A percentile compares a stretch with the other conserved stretches of the same genome.
These are phyloP conservation scores for Thera britannica DNA, from an alignment of 2,888 invertebrate species.

Conservation along the genomic window DNA sequence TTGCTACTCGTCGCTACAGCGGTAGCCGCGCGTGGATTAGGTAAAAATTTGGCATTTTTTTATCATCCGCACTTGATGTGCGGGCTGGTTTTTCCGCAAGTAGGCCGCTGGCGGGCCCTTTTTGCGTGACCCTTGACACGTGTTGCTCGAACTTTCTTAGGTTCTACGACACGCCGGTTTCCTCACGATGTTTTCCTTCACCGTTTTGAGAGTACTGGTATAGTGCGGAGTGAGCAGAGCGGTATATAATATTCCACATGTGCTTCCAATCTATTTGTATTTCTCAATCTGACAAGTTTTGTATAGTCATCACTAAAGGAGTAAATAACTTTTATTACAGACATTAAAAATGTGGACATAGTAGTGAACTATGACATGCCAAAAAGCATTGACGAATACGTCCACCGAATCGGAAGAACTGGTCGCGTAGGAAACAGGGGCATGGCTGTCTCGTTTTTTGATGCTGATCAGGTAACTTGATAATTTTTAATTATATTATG, in stretches of 20 bases:
- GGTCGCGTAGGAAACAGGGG: constrained; percentile 97
- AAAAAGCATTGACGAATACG: constrained; percentile 95
- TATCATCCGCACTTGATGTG: too few relatives aligned
- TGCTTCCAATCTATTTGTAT: background rate
- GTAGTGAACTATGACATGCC: constrained; percentile 98
- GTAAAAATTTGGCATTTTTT: constrained; percentile 61
- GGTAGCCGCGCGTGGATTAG: constrained; percentile 96
- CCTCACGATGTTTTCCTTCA: too few relatives aligned
- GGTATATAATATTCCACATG: background rate
- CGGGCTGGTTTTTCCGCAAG: too few relatives aligned
- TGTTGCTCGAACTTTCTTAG: too few relatives aligned
- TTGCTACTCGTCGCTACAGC: constrained; percentile 96
- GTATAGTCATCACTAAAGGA: background rate
- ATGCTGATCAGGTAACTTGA: constrained; percentile 77
- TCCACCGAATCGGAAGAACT: constrained; percentile 97
- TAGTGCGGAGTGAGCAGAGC: too few relatives aligned
- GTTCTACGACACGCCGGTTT: too few relatives aligned
- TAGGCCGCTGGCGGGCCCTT: too few relatives aligned
- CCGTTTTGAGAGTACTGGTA: too few relatives aligned
- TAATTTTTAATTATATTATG: background rate
- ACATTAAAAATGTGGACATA: constrained; percentile 94
- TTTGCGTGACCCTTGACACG: too few relatives aligned
- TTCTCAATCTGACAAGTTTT: background rate
- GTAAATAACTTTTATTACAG: constrained; percentile 65
- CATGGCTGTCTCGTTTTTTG: constrained; percentile 94